Base-by-base conservation (phyloP, 2,113 vertebrate species). In the Psittacara wagleri region DNA sequence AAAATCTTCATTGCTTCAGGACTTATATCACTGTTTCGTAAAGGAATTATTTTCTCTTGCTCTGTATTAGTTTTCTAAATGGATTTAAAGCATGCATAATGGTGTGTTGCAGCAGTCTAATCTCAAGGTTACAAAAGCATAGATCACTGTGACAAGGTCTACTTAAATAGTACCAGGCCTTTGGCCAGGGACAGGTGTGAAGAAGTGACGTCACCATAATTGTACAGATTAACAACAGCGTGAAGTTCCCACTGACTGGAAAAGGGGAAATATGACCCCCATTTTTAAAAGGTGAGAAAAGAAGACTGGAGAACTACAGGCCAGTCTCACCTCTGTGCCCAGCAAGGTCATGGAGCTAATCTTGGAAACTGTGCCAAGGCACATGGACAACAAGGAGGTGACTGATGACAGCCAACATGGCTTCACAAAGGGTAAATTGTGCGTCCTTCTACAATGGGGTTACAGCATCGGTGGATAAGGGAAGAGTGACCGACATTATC, bases 121-220 rank as follows among this genome's bases (percentile, higher is more conserved):
- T 93, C 83, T 90, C 62, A 80, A 86, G 75, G 51, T 95, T 93
- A 88, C 49, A 79, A 72, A 90, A 83, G 39, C 70, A 15, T 13
- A 66, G 79, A 88, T 94, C 39, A 37, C 44, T 68, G 52, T 94
- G 86, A 88, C 69, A 68, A 86, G 51, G 46, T 86, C 49, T 90
- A 6, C 43, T 12, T 88, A 92, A 96, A 61, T 90, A 72, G 43
- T 82, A 46, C 44, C 44, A 93, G 68, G 64, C 80, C 88, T 96
- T 88, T 96, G 95, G 52, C 62, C 92, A 49, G 73, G 29, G 29
- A 17, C 51, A 44, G 39, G 66, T 89, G 66, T 48, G 61, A 72
- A 88, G 73, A 88, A 73, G 44, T 92, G 92, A 86, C 52, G 52
- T 90, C 64, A 83, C 74, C 7, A 8, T 88, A 55, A 88, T 44